Percentiles rank a stretch among this genome's conserved stretches.
These are phyloP conservation scores for Pollachius pollachius DNA, from an alignment of 2,113 vertebrate genomes.

Conservation along the genomic window DNA sequence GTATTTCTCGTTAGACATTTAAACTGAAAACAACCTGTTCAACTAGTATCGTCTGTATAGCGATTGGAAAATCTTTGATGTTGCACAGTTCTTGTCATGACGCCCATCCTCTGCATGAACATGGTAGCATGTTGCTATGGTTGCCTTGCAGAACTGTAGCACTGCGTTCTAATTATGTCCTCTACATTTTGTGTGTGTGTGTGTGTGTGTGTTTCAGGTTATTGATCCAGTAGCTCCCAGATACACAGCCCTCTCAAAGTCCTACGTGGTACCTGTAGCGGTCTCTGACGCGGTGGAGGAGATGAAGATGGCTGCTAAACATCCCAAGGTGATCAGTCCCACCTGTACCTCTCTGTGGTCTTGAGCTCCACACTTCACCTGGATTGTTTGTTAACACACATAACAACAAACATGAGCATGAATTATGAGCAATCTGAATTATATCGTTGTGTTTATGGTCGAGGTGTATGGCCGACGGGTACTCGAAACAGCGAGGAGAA, in stretches of 20 bases:
- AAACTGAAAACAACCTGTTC: not conserved
- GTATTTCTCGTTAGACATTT: not conserved
- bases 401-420: no score
- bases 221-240: slow-evolving; percentile 94
- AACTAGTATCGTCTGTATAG: not conserved
- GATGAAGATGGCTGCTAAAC: slow-evolving; percentile 90
- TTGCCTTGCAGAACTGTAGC: not conserved
- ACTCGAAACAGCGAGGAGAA: no score
- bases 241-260: slow-evolving; percentile 85
- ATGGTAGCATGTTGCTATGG: not conserved
- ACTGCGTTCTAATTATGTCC: not conserved
- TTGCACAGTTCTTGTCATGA: slow-evolving; percentile 27
- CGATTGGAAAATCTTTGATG: not conserved
- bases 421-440: no score
- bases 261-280: slow-evolving; percentile 82
- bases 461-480: no score
- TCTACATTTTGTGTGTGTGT: slow-evolving; percentile 8
- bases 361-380: no score
- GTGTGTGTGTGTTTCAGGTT: slow-evolving; percentile 72
- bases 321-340: slow-evolving; percentile 84
- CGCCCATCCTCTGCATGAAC: slow-evolving; percentile 9
- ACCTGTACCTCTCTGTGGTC: no score
- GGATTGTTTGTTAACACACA: no score
- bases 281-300: slow-evolving; percentile 84
- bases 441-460: no score